Evolutionary conservation across 2,888 invertebrate genomes (phyloP).

Genomic region (Sylvicola fuscatus): DNA sequence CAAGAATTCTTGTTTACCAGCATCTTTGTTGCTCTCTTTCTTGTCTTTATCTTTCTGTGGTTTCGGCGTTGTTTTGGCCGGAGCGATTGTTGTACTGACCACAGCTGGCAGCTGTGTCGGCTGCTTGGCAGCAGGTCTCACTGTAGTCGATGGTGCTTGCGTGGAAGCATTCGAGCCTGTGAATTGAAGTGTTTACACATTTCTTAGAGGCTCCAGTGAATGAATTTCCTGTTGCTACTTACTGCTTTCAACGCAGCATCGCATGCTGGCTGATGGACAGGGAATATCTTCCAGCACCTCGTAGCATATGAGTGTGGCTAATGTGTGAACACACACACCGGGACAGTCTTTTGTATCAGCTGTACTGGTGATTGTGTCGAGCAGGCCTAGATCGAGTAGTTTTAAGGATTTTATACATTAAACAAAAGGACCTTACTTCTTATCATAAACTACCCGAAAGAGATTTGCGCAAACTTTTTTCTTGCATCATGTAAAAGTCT

Average conservation of each 20-base stretch:
- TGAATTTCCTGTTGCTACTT: not conserved
- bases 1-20: too few relatives aligned
- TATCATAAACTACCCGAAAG: too few relatives aligned
- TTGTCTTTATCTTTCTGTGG: constrained; percentile 9
- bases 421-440: too few relatives aligned
- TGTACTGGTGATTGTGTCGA: constrained; percentile 70
- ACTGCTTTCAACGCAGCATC: constrained; percentile 63
- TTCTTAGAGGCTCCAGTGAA: not conserved
- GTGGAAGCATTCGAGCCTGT: not conserved
- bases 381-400: constrained; percentile 34
- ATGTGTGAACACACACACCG: constrained; percentile 68
- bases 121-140: constrained; percentile 13
- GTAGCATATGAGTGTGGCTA: constrained; percentile 70
- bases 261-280: constrained; percentile 62
- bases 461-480: too few relatives aligned
- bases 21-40: constrained; percentile 8
- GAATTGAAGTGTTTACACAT: not conserved
- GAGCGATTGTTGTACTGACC: constrained; percentile 16
- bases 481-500: too few relatives aligned
- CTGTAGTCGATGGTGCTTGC: constrained; percentile 16
- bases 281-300: constrained; percentile 64
- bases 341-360: constrained; percentile 73
- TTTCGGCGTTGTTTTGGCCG: constrained; percentile 13
- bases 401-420: not conserved
- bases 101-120: constrained; percentile 14